Conservation (phyloP, 2,888 invertebrate species). For the Cerceris ruficornis region DNA sequence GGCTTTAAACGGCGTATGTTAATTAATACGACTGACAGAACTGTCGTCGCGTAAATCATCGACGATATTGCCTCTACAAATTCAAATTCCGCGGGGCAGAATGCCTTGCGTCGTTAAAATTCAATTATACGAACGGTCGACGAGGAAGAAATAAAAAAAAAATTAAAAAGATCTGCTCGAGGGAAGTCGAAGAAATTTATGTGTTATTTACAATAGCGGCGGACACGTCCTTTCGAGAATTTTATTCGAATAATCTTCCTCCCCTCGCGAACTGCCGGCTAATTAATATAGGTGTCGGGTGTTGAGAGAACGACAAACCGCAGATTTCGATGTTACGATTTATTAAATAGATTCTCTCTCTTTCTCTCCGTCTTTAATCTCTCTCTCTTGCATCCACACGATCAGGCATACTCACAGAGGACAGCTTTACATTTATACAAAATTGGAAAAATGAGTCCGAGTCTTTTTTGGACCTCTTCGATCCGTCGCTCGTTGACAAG, state of each 20-base stretch:
- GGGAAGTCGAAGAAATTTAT: not conserved
- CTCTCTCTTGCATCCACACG: no score
- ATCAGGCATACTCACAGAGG: conserved; percentile 6
- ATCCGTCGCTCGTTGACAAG: conserved; percentile 16
- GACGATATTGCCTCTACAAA: not conserved
- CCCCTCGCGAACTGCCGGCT: not conserved
- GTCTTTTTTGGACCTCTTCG: not conserved
- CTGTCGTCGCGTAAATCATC: not conserved
- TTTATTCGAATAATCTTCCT: not conserved
- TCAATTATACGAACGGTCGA: not conserved
- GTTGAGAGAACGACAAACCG: not conserved
- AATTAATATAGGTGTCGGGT: conserved; percentile 2
- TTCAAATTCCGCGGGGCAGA: not conserved
- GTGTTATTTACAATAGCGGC: not conserved
- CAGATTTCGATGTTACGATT: conserved; percentile 56
- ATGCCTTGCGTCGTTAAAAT: not conserved
- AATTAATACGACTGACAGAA: conserved; percentile 3
- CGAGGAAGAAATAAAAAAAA: not conserved
- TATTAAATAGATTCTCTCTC: conserved; percentile 76
- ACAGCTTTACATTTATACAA: conserved; percentile 78
- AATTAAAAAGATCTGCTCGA: not conserved
- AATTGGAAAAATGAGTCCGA: conserved; percentile 64
- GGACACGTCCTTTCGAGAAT: not conserved
- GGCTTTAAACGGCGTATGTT: not conserved
- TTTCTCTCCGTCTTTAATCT: conserved; percentile 36